Conservation (phyloP, 2,797 vertebrate species). For the Catamblyrhynchus diadema region DNA sequence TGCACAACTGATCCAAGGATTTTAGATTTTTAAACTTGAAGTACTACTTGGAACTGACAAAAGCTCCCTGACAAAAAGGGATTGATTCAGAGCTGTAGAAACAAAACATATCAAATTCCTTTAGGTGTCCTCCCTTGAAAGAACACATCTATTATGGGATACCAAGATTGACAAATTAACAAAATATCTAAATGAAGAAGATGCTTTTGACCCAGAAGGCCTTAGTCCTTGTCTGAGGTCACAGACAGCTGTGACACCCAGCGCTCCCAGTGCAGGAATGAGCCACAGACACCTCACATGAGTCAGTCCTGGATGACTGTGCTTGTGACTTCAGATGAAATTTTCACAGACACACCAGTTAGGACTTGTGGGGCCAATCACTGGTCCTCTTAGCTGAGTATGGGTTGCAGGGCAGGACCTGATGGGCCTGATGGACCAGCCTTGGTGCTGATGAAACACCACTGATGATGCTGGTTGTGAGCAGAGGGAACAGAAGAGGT, state of each 20-base stretch:
- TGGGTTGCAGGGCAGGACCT: background rate
- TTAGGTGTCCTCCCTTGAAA: background rate
- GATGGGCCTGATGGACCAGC: background rate
- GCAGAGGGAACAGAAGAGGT: background rate
- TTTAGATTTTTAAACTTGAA: background rate
- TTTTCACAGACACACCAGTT: background rate
- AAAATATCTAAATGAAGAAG: background rate
- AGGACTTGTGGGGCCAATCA: background rate
- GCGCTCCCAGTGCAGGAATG: background rate
- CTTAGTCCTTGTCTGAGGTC: background rate
- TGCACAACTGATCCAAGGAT: background rate
- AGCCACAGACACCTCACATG: background rate
- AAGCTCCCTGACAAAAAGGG: background rate
- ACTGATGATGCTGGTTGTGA: rapidly evolving
- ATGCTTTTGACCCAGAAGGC: background rate
- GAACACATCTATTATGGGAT: background rate
- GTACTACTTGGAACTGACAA: background rate
- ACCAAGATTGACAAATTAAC: background rate
- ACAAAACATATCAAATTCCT: background rate
- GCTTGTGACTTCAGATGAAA: background rate
- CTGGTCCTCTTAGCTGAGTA: background rate
- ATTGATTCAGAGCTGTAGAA: background rate
- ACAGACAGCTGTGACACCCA: background rate
- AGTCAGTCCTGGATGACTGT: background rate
- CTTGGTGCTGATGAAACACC: background rate